These are phyloP conservation scores for Rhagoletis pomonella DNA, from an alignment of 1,140 invertebrate genomes.

Conservation along the genomic window DNA sequence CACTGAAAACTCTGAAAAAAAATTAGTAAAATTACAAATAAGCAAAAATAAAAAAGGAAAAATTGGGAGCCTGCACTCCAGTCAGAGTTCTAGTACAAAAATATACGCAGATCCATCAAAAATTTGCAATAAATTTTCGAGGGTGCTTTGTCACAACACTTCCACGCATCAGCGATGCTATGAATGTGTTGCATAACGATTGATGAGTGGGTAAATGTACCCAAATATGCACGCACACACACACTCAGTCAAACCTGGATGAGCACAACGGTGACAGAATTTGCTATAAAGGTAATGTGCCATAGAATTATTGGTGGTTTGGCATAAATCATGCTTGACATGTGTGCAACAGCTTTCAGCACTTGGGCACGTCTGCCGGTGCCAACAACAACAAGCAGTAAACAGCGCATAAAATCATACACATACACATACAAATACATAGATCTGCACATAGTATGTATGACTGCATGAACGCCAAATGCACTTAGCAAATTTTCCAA, in stretches of 20 bases:
- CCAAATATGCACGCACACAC: neutral
- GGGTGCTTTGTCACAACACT: slow-evolving; percentile 4
- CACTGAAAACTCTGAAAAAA: no score
- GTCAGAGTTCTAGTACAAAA: no score
- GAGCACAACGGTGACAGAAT: neutral
- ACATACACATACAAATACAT: neutral
- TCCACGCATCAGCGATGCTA: neutral
- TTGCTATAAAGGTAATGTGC: neutral
- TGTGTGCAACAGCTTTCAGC: slow-evolving; percentile 31
- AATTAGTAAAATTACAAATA: no score
- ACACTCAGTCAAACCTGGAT: neutral
- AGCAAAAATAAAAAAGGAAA: no score
- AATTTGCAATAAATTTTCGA: neutral
- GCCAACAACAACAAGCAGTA: neutral
- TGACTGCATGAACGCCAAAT: no score
- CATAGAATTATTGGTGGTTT: neutral
- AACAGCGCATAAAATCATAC: neutral
- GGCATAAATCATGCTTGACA: slow-evolving; percentile 51
- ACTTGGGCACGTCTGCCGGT: slow-evolving; percentile 32
- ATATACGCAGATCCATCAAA: neutral
- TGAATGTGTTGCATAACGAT: neutral
- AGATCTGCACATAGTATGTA: neutral
- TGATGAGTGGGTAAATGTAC: slow-evolving; percentile 12
- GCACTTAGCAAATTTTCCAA: slow-evolving; percentile 3
- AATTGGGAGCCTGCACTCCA: no score